Evolutionary conservation across 2,113 vertebrate species (phyloP), one percentile per base, ranked within the genome.

Genomic region (Tetrao urogallus): DNA sequence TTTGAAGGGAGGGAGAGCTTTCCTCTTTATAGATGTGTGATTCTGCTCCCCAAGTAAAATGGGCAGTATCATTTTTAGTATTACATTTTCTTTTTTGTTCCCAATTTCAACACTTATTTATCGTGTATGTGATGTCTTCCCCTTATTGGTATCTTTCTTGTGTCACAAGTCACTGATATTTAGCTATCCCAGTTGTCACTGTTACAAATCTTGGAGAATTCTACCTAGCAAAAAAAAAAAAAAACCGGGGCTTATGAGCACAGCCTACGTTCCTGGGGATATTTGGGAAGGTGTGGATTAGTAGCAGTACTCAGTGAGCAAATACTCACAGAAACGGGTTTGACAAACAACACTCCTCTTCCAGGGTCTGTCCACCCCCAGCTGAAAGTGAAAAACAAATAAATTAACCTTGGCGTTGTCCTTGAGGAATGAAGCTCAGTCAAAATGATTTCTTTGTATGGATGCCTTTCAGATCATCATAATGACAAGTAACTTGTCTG

Each of bases 401-500:
- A 96, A 95, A 96, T 96, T 93, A 96, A 97, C 93, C 95, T 97
- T 97, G 97, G 92, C 90, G 28, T 92, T 97, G 95, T 97, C 95
- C 96, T 97, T 97, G 91, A 97, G 96, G 91, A 97, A 93, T 1
- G 52, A 94, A 94, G 91, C 83, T 95, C 96, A 95, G 94, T 97
- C 97, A 97, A 91, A 96, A 93, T 94, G 36, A 97, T 96, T 97
- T 94, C 88, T 92, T 92, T 90, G 76, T 95, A 91, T 82, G 83
- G 93, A 86, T 94, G 96, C 86, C 82, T 92, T 94, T 86, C 93
- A 96, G 92, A 97, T 97, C 93, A 96, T 96, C 3, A 0, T 58
- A 70, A 82, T 96, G 92, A 97, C 96, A 96, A 96, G 92, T 97
- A 97, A 97, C 94, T 97, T 80, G 96, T 97, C 95, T 96, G 97